Percentiles rank a stretch among this genome's conserved stretches.
These are phyloP conservation scores for Scolanthus callimorphus DNA, from an alignment of 92 coral and sea anemone genomes.

Conservation along the genomic window DNA sequence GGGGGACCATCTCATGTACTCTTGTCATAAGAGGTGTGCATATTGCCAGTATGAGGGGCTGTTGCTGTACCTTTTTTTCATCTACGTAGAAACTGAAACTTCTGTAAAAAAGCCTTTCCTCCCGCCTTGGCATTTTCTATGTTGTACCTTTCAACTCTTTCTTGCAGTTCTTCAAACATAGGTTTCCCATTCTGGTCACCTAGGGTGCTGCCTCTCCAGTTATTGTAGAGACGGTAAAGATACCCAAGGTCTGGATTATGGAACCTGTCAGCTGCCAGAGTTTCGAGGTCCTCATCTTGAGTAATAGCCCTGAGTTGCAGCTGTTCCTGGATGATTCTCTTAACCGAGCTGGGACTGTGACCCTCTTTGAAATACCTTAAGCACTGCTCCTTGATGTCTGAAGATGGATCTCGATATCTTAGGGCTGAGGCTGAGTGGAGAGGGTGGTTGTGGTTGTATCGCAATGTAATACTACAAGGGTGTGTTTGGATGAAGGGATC, in stretches of 20 bases:
- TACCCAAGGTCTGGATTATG: not conserved
- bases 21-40: constrained; percentile 14
- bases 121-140: not conserved
- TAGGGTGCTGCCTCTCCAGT: not conserved
- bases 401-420: not conserved
- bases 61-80: not conserved
- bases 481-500: not conserved
- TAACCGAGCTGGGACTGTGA: not conserved
- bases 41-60: not conserved
- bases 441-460: not conserved
- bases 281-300: not conserved
- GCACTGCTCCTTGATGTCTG: not conserved
- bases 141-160: not conserved
- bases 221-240: not conserved
- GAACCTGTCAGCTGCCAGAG: not conserved
- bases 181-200: not conserved
- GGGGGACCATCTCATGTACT: constrained; percentile 1
- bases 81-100: not conserved
- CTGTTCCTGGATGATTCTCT: not conserved
- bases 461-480: not conserved
- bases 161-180: not conserved
- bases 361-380: not conserved
- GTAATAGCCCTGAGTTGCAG: not conserved
- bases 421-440: not conserved
- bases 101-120: not conserved